Base-by-base conservation (phyloP, 2,113 vertebrate species). In the Alces alces region DNA sequence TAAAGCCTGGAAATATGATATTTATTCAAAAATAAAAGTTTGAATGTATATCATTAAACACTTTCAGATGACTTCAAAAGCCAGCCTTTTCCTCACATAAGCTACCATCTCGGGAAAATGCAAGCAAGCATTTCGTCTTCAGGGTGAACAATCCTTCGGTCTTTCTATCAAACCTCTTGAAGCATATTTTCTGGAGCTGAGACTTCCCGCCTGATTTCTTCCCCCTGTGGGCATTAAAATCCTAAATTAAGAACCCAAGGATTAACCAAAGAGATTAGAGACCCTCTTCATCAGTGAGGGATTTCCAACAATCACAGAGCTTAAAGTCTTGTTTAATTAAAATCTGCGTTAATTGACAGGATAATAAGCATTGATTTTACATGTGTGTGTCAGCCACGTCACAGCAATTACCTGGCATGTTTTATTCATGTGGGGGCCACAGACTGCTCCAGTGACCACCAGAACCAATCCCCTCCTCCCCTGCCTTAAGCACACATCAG, bases 271-370 rank as follows among this genome's bases (percentile, higher is more conserved):
- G 66, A 82, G 43, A 79, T 80, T 66, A 57, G 45, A 93, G 86
- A 43, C 61, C 27, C 19, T 90, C 64, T 97, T 52, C 95, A 23
- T 57, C 96, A 89, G 89, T 96, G 96, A 95, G 91, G 93, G 97
- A 97, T 98, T 98, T 97, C 95, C 97, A 95, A 98, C 19, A 89
- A 90, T 88, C 96, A 96, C 84, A 89, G 89, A 94, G 79, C 95
- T 95, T 96, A 97, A 96, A 97, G 98, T 98, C 97, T 96, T 98
- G 94, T 97, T 98, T 98, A 97, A 98, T 99, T 98, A 76, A 76
- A 43, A 98, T 97, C 96, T 98, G 95, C 98, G 97, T 98, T 98
- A 98, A 98, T 97, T 98, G 98, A 98, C 96, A 61, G 97, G 96
- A 98, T 98, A 98, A 98, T 98, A 95, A 98, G 96, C 97, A 97